Percentiles rank a stretch among this genome's conserved stretches.
These are phyloP conservation scores for Nymphicus hollandicus DNA, from an alignment of 2,113 vertebrate species.

Conservation along the genomic window DNA sequence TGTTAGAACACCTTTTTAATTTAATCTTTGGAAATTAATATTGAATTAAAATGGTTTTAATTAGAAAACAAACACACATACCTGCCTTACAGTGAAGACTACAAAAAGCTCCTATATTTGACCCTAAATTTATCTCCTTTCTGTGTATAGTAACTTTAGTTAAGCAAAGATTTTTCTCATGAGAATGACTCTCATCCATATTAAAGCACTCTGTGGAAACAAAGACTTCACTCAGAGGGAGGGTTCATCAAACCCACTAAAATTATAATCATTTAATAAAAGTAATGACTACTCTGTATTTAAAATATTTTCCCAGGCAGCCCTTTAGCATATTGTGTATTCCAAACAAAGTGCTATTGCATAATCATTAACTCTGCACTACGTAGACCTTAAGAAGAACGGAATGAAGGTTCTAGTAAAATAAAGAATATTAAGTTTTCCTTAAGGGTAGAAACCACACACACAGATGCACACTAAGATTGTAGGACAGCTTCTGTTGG, in stretches of 20 bases:
- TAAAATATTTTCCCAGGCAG: conserved; percentile 59
- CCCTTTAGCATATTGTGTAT: conserved; percentile 37
- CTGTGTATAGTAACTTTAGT: background rate
- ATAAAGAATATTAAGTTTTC: background rate
- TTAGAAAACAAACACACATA: background rate
- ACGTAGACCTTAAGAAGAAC: background rate
- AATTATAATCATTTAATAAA: conserved; percentile 60
- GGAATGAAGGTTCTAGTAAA: background rate
- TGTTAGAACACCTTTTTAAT: background rate
- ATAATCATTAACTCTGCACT: conserved; percentile 24
- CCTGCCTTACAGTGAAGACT: background rate
- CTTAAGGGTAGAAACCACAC: background rate
- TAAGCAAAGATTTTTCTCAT: background rate
- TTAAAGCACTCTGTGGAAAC: conserved; percentile 38
- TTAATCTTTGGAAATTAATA: background rate
- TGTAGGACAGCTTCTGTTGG: background rate
- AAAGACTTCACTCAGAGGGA: conserved; percentile 39
- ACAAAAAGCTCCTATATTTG: background rate
- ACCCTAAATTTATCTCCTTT: background rate
- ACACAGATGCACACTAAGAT: background rate
- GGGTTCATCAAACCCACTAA: conserved; percentile 33
- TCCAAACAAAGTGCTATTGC: conserved; percentile 51
- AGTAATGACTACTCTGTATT: conserved; percentile 54
- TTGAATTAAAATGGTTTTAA: background rate
- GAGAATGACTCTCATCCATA: conserved; percentile 51